Evolutionary conservation across 2,113 vertebrate genomes (phyloP).

Genomic region (Eclectus roratus): DNA sequence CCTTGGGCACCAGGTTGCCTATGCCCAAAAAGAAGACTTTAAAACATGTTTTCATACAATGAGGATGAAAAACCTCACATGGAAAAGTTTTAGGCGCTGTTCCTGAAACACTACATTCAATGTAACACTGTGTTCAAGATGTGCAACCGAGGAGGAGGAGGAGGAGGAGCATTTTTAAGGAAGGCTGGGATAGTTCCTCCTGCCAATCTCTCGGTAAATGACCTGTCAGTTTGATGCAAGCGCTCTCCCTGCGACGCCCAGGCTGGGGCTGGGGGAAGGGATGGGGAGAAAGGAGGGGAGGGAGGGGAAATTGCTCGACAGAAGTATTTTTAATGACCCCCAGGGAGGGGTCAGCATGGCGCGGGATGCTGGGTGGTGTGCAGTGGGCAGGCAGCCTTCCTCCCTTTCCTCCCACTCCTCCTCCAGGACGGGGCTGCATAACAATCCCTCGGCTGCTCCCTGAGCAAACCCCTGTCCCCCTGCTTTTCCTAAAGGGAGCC

Average conservation of each 20-base stretch:
- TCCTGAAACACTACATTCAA: background rate
- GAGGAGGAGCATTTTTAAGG: background rate
- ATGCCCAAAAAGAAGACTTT: background rate
- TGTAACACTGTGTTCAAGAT: background rate
- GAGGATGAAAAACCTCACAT: fast-evolving
- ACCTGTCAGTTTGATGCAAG: slow-evolving; percentile 24
- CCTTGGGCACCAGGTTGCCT: background rate
- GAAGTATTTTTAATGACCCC: slow-evolving; percentile 22
- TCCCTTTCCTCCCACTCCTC: background rate
- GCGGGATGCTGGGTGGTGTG: background rate
- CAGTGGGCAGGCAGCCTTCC: background rate
- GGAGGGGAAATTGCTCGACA: background rate
- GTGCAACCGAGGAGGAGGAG: fast-evolving
- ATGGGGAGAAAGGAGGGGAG: background rate
- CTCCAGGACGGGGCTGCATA: fast-evolving
- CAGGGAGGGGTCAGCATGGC: background rate
- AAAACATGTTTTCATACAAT: background rate
- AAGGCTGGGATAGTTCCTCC: background rate
- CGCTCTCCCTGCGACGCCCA: background rate
- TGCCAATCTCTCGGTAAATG: background rate
- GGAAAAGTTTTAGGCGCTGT: background rate
- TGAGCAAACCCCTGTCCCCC: background rate
- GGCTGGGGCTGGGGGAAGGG: background rate
- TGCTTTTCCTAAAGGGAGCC: background rate
- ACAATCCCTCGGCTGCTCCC: background rate